Percentiles rank a stretch among this genome's conserved stretches.
These are phyloP conservation scores for Mimumesa dahlbomi DNA, from an alignment of 2,888 invertebrate genomes.

Conservation along the genomic window DNA sequence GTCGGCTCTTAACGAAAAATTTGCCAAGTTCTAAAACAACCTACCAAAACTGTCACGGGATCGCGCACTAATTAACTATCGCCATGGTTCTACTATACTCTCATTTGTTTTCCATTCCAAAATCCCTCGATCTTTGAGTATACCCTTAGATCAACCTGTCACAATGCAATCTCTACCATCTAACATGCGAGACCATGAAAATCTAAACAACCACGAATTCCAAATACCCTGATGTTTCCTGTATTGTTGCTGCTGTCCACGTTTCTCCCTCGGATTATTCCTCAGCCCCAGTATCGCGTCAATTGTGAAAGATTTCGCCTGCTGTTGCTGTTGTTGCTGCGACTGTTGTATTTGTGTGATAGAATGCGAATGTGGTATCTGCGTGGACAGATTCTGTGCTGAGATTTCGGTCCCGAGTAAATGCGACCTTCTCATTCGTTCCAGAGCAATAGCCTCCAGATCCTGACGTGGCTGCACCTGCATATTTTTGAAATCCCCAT, in stretches of 20 bases:
- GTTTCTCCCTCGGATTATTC: constrained; percentile 78
- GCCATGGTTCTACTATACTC: neutral
- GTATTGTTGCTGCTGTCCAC: constrained; percentile 71
- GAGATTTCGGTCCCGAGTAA: constrained; percentile 62
- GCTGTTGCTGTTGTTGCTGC: constrained; percentile 74
- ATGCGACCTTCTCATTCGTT: constrained; percentile 71
- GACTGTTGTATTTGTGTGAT: constrained; percentile 72
- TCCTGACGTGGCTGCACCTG: constrained; percentile 69
- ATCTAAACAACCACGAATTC: neutral
- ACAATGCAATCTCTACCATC: neutral
- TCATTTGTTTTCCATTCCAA: constrained; percentile 35
- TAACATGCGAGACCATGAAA: neutral
- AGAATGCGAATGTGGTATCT: constrained; percentile 59
- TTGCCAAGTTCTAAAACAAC: constrained; percentile 17
- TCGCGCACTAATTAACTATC: constrained; percentile 7
- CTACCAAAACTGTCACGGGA: constrained; percentile 7
- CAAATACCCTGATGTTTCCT: constrained; percentile 72
- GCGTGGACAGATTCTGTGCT: constrained; percentile 60
- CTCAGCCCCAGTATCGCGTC: constrained; percentile 92
- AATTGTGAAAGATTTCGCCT: constrained; percentile 91
- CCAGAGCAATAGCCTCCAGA: constrained; percentile 71
- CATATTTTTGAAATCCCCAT: constrained; percentile 65
- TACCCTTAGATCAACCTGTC: too few relatives aligned
- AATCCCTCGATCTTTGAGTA: too few relatives aligned
- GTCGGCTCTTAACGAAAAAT: constrained; percentile 26